Conservation (phyloP, 2,888 invertebrate genomes). For the Tubulanus polymorphus region DNA sequence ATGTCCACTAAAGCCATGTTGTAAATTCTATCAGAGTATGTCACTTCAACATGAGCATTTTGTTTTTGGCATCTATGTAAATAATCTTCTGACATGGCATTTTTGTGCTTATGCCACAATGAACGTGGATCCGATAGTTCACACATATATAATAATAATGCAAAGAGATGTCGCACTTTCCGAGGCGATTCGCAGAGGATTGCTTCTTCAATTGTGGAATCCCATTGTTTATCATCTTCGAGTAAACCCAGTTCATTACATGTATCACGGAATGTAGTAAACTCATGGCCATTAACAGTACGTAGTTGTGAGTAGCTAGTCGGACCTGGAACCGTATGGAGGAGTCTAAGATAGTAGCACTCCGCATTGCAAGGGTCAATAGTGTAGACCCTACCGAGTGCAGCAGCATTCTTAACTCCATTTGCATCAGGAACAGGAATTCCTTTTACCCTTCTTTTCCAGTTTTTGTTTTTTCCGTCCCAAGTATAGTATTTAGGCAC, state of each 20-base stretch:
- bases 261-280: conserved; percentile 35
- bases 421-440: conserved; percentile 6
- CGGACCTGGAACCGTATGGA: neutral
- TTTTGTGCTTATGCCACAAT: conserved; percentile 23
- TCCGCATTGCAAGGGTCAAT: conserved; percentile 26
- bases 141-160: conserved; percentile 16
- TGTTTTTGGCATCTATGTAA: neutral
- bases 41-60: neutral
- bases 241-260: conserved; percentile 37
- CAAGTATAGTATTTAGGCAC: conserved; percentile 23
- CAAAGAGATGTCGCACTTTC: conserved; percentile 24
- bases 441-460: conserved; percentile 14
- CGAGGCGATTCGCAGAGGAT: conserved; percentile 10
- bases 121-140: conserved; percentile 15
- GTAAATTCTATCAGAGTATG: conserved; percentile 6
- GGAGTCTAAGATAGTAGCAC: conserved; percentile 18
- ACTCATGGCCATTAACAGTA: conserved; percentile 22
- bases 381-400: conserved; percentile 24
- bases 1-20: conserved; percentile 4
- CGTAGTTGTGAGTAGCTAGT: neutral
- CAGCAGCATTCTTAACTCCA: conserved; percentile 8
- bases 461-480: conserved; percentile 17
- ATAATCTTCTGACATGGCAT: conserved; percentile 10
- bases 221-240: conserved; percentile 42
- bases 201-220: conserved; percentile 29